Evolutionary conservation across 2,113 vertebrate genomes (phyloP), one percentile per base, ranked within the genome.

Genomic region (Zingel zingel): DNA sequence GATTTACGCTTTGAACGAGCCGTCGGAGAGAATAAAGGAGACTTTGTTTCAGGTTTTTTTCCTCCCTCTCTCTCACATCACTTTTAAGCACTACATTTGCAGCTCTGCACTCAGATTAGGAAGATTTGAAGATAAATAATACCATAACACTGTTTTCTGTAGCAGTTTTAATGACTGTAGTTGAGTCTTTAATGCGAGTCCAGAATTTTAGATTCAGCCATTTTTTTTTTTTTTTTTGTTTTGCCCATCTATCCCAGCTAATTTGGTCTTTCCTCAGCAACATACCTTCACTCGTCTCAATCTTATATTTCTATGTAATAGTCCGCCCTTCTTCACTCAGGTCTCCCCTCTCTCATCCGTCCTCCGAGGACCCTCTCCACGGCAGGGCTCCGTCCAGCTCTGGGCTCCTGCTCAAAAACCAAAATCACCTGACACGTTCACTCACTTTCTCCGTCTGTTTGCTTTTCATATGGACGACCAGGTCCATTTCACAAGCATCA

Each of bases 11-110:
- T 72, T 79, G 72, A 82, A 56, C 75, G 77, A 89, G 77, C 76
- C 59, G 78, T 74, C 77, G 59, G 85, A 82, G 86, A 88, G 88
- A 91, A 92, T 85, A 92, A 90, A 91, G 76, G 66, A 88, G 83
- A 75, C 86, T 73, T 67, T 65, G 70, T 78, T 84, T 64, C 23
- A 16, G 58, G 18, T 47, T 77, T 59, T 57, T 70, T 68, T 43
- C 16, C 30, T 0, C 8, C 16, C 30, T 0, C 8, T 43, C 39
- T 21, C 33, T 70, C 27, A 54, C 79, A 15, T 69, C 63, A 64
- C 51, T 23, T 75, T 54, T n/a, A 54, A 74, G 36, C 16, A 19
- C 27, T 61, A 9, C 0, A 30, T 62, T 76, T 18, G 11, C 57
- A 67, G 27, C 45, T 59, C 45, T 78, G 51, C 43, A 71, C 58